phyloP scores from a whole-genome alignment of 2,888 invertebrate genomes.

The Lysandra coridon region DNA sequence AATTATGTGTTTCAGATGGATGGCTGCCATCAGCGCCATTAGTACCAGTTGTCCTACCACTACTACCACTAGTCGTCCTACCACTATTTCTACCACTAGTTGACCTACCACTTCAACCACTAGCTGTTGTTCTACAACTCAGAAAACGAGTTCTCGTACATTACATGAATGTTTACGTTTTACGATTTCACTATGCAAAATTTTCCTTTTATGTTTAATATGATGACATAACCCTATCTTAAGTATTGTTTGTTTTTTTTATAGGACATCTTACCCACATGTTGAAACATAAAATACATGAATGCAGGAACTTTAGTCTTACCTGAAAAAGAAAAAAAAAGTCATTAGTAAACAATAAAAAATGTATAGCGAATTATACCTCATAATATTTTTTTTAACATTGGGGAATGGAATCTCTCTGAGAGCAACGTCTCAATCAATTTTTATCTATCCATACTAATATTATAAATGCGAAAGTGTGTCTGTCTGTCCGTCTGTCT shows the following conservation, averaged over 20 bases:
- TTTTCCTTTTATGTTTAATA: background rate
- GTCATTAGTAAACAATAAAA: background rate
- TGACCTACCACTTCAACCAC: too few relatives aligned
- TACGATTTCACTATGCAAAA: constrained; percentile 26
- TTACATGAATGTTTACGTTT: constrained; percentile 26
- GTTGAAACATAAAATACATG: background rate
- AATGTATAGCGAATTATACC: background rate
- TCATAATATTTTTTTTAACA: too few relatives aligned
- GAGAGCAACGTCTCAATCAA: too few relatives aligned
- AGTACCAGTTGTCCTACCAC: constrained; percentile 27
- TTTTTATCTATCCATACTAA: too few relatives aligned
- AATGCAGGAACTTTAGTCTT: background rate
- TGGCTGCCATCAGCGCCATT: constrained; percentile 55
- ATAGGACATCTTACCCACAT: background rate
- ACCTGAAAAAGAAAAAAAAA: constrained; percentile 28
- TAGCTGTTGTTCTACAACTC: background rate
- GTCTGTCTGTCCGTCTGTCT: too few relatives aligned
- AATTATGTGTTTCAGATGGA: constrained; percentile 61
- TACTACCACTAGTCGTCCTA: too few relatives aligned
- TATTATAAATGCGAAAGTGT: too few relatives aligned
- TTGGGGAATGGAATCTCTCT: too few relatives aligned
- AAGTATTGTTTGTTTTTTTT: background rate
- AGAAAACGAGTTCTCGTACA: constrained; percentile 4
- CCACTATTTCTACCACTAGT: too few relatives aligned
- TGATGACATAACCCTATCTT: background rate